phyloP scores from a whole-genome alignment of 92 coral and sea anemone species.

The Epizoanthus stellaris region DNA sequence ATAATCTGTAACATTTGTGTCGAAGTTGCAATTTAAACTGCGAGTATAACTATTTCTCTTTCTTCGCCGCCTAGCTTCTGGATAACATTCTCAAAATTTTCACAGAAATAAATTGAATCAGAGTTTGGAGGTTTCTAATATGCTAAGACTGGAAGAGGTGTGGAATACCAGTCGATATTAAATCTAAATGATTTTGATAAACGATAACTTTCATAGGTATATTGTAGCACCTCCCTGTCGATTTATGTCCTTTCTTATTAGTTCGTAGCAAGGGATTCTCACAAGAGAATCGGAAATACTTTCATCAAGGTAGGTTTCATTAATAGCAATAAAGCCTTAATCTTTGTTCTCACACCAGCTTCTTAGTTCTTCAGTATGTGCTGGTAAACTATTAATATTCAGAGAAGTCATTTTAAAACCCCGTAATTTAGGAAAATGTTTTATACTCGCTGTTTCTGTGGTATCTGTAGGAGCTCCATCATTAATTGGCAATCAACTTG shows the following conservation, averaged over 20 bases:
- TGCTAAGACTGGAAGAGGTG: not conserved
- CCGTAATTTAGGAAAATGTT: no score
- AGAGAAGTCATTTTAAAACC: no score
- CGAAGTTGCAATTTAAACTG: constrained; percentile 2
- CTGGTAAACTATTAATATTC: not conserved
- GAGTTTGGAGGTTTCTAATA: constrained; percentile 16
- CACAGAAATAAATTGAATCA: not conserved
- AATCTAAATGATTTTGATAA: not conserved
- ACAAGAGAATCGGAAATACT: not conserved
- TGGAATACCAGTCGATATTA: not conserved
- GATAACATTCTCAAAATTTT: constrained; percentile 4
- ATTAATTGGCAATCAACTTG: no score
- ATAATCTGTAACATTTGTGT: not conserved
- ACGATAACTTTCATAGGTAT: not conserved
- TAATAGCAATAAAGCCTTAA: not conserved
- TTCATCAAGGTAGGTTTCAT: not conserved
- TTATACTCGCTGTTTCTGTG: not conserved
- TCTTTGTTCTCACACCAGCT: no score
- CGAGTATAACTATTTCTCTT: not conserved
- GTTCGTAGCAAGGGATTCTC: not conserved
- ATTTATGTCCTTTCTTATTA: constrained; percentile 1
- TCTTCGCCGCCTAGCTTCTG: not conserved
- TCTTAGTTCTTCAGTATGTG: not conserved
- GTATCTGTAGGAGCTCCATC: no score
- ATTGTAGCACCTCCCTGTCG: constrained; percentile 11